Base-by-base conservation (phyloP, 1,140 invertebrate genomes). In the Alviniconcha marisindica region DNA sequence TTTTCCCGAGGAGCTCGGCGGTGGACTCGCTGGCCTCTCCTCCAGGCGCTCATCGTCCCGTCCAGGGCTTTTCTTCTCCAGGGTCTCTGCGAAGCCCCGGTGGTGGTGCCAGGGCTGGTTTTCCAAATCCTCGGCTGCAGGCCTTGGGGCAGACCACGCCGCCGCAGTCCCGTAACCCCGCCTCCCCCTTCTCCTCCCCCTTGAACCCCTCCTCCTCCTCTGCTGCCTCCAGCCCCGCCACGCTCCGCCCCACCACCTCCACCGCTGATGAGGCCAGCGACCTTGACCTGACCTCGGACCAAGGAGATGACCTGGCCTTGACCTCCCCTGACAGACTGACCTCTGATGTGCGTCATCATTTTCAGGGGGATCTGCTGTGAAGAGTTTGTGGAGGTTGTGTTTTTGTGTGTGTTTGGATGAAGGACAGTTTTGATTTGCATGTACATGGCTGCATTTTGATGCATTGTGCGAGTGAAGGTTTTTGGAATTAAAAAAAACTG, bases 291-390 rank as follows among this genome's bases (percentile, higher is more conserved):
- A 76, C 73, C 42, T 80, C 78, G 18, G 56, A 80, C 14, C 78
- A 54, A 38, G 56, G 56, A 10, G 60, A 80, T 28, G 78, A 80
- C 56, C 56, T 80, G 54, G 78, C 78, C 15, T 28, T 80, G 36
- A 80, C 78, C 18, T 44, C 56, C 4, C 56, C 78, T 28, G 78
- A 80, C 54, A 80, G 54, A 69, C 56, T 80, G 56, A 80, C 78
- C 21, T 80, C 78, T n/a, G 78, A 80, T 44, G 38, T 80, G 28
- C 56, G 78, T 38, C 78, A 80, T 66, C 78, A 80, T 31, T 80
- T 80, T n/a, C 78, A 80, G 4, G 60, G 78, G 1, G 60, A 80
- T 28, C 54, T 80, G 1, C 56, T 80, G 78, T 80, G 40, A 80
- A 51, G 48, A 24, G 5, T 51, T 31, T 40, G 5, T 36, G 28